Evolutionary conservation across 2,797 vertebrate species (phyloP), one percentile per base, ranked within the genome.

Genomic region (Hydrolagus colliei): DNA sequence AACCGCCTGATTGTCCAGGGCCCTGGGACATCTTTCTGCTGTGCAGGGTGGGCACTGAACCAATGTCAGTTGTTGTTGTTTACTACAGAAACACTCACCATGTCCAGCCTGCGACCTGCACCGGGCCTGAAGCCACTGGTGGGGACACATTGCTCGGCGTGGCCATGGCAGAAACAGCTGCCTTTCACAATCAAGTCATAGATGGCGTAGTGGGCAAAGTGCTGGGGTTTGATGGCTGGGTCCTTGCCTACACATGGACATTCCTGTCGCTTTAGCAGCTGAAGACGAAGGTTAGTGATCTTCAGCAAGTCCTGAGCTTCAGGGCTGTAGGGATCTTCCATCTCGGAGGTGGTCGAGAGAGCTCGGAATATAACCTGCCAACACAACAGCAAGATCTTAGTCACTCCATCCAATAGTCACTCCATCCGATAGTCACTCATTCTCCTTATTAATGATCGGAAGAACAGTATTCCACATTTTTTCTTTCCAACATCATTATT

Each of bases 161-260:
- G 98, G 86, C 98, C 98, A 0, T 98, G 97, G 88, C 98, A 99
- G 92, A 97, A 96, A 91, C 98, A 99, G 93, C 97, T 98, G 88
- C 98, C 98, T 90, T 97, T 98, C 88, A 97, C 95, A 0, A 99
- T 98, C 90, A 99, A 95, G 92, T 99, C 97, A 0, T 97, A 98
- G 92, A 99, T 87, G 32, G 96, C 97, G 0, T 97, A 98, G 91
- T 97, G 96, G 12, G 88, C 92, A 5, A 93, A 77, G 0, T 88
- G 89, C 0, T 88, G 89, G n/a, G 90, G 91, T 87, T 89, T 89
- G 75, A 88, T 20, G 0, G 88, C 80, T 18, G 89, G 78, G 85
- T 92, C 41, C 86, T 91, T 92, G 88, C 90, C 52, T 74, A 93
- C 91, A 89, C 98, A 99, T 63, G 95, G 97, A 86, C 97, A 99